phyloP scores from a whole-genome alignment of 2,888 invertebrate species.

The Lepidonotus clava region DNA sequence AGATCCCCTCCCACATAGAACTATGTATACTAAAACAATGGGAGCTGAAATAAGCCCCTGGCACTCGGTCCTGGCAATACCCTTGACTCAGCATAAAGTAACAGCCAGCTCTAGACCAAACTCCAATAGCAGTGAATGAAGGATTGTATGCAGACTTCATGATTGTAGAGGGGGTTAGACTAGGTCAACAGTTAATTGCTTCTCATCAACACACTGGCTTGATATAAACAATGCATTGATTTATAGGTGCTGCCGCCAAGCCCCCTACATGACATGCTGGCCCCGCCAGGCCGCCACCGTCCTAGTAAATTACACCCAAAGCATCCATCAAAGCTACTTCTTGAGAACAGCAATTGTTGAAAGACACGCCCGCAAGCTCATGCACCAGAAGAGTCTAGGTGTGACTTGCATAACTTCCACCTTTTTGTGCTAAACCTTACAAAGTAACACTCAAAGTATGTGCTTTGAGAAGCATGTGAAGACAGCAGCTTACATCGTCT shows the following conservation, averaged over 20 bases:
- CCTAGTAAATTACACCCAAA: constrained; percentile 15
- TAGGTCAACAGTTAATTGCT: constrained; percentile 28
- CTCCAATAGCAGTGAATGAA: neutral
- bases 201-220: constrained; percentile 15
- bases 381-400: neutral
- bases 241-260: constrained; percentile 18
- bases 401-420: neutral
- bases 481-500: too few relatives aligned
- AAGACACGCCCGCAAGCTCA: neutral
- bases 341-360: neutral
- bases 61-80: too few relatives aligned
- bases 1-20: neutral
- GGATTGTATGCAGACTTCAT: neutral
- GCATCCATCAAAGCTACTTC: constrained; percentile 6
- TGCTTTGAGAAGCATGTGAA: too few relatives aligned
- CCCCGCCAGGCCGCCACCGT: constrained; percentile 6
- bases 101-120: neutral
- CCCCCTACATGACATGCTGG: neutral
- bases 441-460: too few relatives aligned
- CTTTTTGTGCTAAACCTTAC: neutral
- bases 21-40: neutral
- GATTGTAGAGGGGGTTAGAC: neutral
- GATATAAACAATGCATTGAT: constrained; percentile 32
- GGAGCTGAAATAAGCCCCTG: neutral
- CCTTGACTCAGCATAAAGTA: too few relatives aligned